Base-by-base conservation (phyloP, 2,113 vertebrate species). In the Podiceps cristatus region DNA sequence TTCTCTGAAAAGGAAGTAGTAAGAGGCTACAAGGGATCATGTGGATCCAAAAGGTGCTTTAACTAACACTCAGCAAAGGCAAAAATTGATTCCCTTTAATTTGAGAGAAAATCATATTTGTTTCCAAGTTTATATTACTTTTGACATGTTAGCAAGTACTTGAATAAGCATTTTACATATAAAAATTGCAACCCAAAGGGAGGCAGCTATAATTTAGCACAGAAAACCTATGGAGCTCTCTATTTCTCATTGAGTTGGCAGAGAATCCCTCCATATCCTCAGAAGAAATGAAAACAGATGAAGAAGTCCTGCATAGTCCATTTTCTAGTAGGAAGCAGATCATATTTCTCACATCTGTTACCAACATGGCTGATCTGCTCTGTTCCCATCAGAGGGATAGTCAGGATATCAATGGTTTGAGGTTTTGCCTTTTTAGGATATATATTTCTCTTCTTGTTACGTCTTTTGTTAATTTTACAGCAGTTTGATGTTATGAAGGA, bases 271-370 rank as follows among this genome's bases (percentile, higher is more conserved):
- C 33, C 60, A 56, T 81, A 69, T 33, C 56, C 84, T 87, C 69
- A 85, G 40, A 93, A 95, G 77, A 96, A 96, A 94, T 24, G 20
- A 72, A 94, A 87, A 60, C 62, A 93, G 66, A 96, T 90, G 33
- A 95, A 86, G 60, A 59, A 92, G 75, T 67, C n/a, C 47, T 68
- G 44, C 18, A n/a, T 8, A 83, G 55, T 77, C 45, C 50, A 74
- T 86, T 93, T 35, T 76, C 52, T 40, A 73, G 53, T 37, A 90
- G 74, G 44, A 93, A 85, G 60, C 20, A 72, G 80, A 93, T 94
- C 31, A 3, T 78, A 80, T 80, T 96, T 90, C 78, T 83, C 58
- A 80, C 68, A 90, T 90, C 92, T 94, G 75, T 76, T 93, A 83
- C 59, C 78, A 90, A 64, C 59, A 90, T 74, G 72, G 68, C 19